Evolutionary conservation across 2,797 vertebrate genomes (phyloP).

Genomic region (Clarias fuscus): DNA sequence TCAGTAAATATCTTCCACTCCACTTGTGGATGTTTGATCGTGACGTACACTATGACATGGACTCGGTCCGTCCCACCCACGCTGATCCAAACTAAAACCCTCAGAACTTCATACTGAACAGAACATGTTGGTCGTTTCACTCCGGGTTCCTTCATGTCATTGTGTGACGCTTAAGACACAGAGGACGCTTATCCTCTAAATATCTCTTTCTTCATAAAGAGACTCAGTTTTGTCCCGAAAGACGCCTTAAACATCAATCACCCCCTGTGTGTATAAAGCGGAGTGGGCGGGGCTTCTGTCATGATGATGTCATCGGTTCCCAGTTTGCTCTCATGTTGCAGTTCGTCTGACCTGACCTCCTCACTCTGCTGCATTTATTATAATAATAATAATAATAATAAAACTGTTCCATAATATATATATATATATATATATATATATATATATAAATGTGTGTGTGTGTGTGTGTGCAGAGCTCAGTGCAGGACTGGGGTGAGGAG

Average conservation of each 20-base stretch:
- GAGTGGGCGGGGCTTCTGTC: neutral
- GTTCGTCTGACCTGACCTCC: neutral
- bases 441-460: neutral
- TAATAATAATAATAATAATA: neutral
- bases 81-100: neutral
- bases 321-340: neutral
- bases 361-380: neutral
- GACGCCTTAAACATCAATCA: neutral
- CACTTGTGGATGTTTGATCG: neutral
- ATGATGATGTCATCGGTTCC: neutral
- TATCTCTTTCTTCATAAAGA: neutral
- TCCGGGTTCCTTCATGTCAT: too few relatives aligned
- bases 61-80: neutral
- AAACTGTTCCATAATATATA: neutral
- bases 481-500: slow-evolving; percentile 95
- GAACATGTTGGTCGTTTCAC: too few relatives aligned
- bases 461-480: slow-evolving; percentile 80
- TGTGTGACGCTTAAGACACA: too few relatives aligned
- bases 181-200: neutral
- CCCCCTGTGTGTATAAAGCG: neutral
- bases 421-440: neutral
- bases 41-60: neutral
- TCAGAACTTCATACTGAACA: too few relatives aligned
- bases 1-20: neutral
- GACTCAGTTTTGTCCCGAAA: neutral